A percentile compares a stretch with the other conserved stretches of the same genome.
phyloP scores from a whole-genome alignment of 2,888 invertebrate genomes.

The Gastracanthus pulcherrimus region DNA sequence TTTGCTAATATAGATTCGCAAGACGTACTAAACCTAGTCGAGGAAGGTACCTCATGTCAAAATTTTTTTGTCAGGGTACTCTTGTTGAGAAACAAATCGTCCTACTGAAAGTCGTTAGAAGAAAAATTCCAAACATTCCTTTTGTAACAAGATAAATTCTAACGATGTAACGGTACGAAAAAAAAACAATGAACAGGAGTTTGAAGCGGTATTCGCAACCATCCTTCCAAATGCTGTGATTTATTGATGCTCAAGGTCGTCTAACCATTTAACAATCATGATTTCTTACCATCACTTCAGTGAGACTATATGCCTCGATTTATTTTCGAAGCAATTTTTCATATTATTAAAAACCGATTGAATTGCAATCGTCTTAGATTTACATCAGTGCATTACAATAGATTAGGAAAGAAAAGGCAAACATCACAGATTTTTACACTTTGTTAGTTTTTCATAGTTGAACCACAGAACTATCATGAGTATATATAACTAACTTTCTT shows the following conservation, averaged over 20 bases:
- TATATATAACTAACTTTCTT: constrained; percentile 19
- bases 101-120: constrained; percentile 25
- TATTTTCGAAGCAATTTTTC: constrained; percentile 48
- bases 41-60: constrained; percentile 49
- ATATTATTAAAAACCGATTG: constrained; percentile 38
- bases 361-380: constrained; percentile 38
- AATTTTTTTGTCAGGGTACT: constrained; percentile 40
- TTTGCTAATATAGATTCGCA: constrained; percentile 41
- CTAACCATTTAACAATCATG: constrained; percentile 49
- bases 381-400: constrained; percentile 40
- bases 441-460: constrained; percentile 42
- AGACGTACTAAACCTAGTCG: constrained; percentile 62
- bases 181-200: constrained; percentile 18
- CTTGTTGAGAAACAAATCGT: constrained; percentile 23
- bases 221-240: constrained; percentile 65
- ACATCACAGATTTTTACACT: constrained; percentile 48
- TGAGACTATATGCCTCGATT: constrained; percentile 46
- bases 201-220: constrained; percentile 55
- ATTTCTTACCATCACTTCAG: constrained; percentile 45
- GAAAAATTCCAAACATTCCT: constrained; percentile 34
- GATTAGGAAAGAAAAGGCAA: constrained; percentile 18
- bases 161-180: constrained; percentile 26
- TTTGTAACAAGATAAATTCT: constrained; percentile 16
- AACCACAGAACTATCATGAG: constrained; percentile 14
- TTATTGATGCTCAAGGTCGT: constrained; percentile 56